Percentiles rank a stretch among this genome's conserved stretches.
Evolutionary conservation across 2,888 invertebrate species (phyloP).

Genomic region (Aradus depressus): DNA sequence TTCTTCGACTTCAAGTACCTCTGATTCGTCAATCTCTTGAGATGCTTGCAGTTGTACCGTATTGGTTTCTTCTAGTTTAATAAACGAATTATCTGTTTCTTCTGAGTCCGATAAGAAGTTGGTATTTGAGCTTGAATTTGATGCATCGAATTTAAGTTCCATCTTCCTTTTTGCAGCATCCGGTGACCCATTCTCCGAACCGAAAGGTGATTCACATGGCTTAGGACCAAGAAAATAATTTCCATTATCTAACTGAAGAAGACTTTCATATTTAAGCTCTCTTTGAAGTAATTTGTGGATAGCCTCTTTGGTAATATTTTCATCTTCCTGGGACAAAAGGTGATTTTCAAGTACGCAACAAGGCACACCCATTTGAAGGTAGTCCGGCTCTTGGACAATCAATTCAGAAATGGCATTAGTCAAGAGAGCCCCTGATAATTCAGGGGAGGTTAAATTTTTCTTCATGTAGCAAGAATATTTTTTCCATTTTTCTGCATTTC

Average conservation of each 20-base stretch:
- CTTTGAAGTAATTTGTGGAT: constrained; percentile 12
- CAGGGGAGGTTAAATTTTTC: constrained; percentile 11
- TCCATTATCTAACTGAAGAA: constrained; percentile 11
- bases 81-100: too few species aligned
- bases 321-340: constrained; percentile 8
- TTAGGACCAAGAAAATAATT: constrained; percentile 13
- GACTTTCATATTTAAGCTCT: constrained; percentile 12
- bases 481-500: constrained; percentile 16
- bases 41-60: too few species aligned
- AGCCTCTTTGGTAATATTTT: constrained; percentile 13
- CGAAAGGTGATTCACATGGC: too few species aligned
- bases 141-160: too few species aligned
- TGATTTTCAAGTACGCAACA: constrained; percentile 10
- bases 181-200: too few species aligned
- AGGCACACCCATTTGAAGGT: constrained; percentile 58
- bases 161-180: too few species aligned
- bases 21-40: too few species aligned
- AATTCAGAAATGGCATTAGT: constrained; percentile 59
- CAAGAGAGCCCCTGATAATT: constrained; percentile 37
- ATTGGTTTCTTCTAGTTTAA: too few species aligned
- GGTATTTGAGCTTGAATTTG: too few species aligned
- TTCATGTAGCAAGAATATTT: constrained; percentile 12
- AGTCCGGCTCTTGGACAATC: constrained; percentile 59
- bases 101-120: too few species aligned
- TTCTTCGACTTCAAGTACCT: too few species aligned